phyloP scores from a whole-genome alignment of 2,113 vertebrate genomes.

The Melanocharis versteri region DNA sequence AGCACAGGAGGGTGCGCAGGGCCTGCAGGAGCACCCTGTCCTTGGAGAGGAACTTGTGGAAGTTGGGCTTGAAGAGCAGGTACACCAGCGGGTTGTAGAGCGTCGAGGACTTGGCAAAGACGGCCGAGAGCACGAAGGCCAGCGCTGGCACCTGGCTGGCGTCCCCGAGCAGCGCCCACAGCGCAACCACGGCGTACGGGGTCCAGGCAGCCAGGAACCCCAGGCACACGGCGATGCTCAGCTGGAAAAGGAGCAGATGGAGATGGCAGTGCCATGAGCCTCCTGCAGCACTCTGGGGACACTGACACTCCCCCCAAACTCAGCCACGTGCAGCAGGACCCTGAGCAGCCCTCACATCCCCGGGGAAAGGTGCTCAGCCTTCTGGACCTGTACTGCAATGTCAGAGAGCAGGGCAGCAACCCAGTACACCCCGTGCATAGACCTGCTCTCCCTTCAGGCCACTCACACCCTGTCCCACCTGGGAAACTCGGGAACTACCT shows the following conservation, averaged over 20 bases:
- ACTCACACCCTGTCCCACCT: background rate
- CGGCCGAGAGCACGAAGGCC: conserved; percentile 78
- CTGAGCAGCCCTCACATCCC: background rate
- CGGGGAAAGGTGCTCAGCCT: background rate
- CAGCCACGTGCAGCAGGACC: background rate
- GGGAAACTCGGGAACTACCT: fast-evolving
- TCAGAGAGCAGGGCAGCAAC: background rate
- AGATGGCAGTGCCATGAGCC: fast-evolving
- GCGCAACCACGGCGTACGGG: conserved; percentile 79
- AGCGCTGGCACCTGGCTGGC: conserved; percentile 69
- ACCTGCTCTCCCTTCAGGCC: background rate
- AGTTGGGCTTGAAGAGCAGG: conserved; percentile 83
- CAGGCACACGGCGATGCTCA: conserved; percentile 81
- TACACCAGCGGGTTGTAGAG: conserved; percentile 83
- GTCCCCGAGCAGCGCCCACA: conserved; percentile 77
- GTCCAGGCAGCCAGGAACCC: conserved; percentile 85
- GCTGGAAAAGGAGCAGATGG: conserved; percentile 55
- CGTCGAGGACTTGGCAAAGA: conserved; percentile 82
- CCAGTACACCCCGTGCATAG: fast-evolving
- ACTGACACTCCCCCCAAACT: background rate
- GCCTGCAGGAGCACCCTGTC: conserved; percentile 13
- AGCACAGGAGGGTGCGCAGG: conserved; percentile 1
- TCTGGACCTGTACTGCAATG: fast-evolving
- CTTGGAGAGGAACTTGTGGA: conserved; percentile 71
- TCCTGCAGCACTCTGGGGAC: fast-evolving